These are phyloP conservation scores for Cryptoprocta ferox DNA, from an alignment of 2,797 vertebrate species.

Conservation along the genomic window DNA sequence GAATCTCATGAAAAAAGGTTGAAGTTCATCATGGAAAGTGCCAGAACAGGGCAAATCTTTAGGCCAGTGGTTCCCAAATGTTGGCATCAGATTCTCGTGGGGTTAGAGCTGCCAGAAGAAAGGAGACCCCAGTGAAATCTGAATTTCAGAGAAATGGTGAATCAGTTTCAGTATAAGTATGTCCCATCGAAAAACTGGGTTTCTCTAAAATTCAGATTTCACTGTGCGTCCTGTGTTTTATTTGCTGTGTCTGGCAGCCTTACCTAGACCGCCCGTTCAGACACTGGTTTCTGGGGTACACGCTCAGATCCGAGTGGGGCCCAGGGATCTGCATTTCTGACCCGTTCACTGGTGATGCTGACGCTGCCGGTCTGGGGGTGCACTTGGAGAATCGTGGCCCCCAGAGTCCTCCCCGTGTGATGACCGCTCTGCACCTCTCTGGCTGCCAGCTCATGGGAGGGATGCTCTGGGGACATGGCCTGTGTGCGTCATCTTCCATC, in stretches of 20 bases:
- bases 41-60: not conserved
- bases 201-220: not conserved
- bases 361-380: not conserved
- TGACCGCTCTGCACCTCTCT: not conserved
- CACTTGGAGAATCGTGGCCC: not conserved
- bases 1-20: not conserved
- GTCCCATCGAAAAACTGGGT: not conserved
- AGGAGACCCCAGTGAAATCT: not conserved
- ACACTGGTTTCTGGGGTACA: not conserved
- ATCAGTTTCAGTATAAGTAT: not conserved
- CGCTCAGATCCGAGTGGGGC: not conserved
- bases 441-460: not conserved
- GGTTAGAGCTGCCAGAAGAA: not conserved
- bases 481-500: not conserved
- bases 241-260: not conserved
- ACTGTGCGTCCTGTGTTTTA: not conserved
- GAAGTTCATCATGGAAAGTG: not conserved
- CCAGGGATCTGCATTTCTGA: not conserved
- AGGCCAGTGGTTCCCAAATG: not conserved
- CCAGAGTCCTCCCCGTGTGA: not conserved
- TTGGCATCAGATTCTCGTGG: not conserved
- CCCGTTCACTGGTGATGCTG: not conserved
- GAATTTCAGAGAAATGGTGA: not conserved
- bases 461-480: not conserved
- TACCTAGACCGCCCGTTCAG: not conserved